phyloP scores from a whole-genome alignment of 2,797 vertebrate genomes.

The Glossophaga mutica region DNA sequence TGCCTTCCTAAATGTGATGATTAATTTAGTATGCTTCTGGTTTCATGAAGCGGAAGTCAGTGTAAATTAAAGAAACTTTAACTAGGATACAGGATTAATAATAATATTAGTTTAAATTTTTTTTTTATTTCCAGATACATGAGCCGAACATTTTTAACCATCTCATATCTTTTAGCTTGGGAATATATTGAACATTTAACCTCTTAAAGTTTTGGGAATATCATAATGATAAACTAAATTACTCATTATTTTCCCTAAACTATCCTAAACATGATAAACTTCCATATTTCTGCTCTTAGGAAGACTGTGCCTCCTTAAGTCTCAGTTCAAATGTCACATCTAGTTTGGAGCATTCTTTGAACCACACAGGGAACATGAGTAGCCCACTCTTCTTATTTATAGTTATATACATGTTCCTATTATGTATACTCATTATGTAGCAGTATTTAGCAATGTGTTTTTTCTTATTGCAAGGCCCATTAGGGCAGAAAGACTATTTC shows the following conservation, averaged over 20 bases:
- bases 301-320: not conserved
- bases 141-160: not conserved
- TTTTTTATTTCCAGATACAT: not conserved
- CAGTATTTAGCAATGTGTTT: not conserved
- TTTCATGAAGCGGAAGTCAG: not conserved
- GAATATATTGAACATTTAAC: not conserved
- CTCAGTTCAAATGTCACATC: not conserved
- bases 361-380: too few species aligned
- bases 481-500: not conserved
- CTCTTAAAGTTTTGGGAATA: not conserved
- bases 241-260: not conserved
- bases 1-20: not conserved
- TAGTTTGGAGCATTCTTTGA: not conserved
- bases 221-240: not conserved
- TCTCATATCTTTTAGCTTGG: not conserved
- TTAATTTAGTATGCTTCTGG: not conserved
- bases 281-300: not conserved
- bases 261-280: too few species aligned
- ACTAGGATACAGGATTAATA: not conserved
- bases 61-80: not conserved
- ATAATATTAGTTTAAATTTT: not conserved
- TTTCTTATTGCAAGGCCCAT: not conserved
- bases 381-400: not conserved
- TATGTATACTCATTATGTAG: not conserved
- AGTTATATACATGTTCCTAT: too few species aligned